Evolutionary conservation across 2,797 vertebrate genomes (phyloP).

Genomic region (Acanthopagrus latus): DNA sequence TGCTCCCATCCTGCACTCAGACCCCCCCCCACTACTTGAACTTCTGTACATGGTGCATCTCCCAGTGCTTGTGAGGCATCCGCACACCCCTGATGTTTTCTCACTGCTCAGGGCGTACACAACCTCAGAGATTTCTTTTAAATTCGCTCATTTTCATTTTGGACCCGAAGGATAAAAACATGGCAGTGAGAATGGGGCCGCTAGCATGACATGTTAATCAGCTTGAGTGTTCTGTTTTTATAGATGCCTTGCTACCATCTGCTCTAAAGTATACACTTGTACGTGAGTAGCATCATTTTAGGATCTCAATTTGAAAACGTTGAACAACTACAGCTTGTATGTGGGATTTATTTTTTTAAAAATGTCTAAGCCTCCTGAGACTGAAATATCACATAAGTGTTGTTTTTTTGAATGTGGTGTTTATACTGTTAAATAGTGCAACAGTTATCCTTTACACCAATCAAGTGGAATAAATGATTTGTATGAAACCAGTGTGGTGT

Average conservation of each 20-base stretch:
- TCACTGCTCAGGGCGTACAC: slow-evolving; percentile 31
- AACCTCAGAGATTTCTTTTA: slow-evolving; percentile 33
- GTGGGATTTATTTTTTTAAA: slow-evolving; percentile 35
- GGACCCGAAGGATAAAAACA: slow-evolving; percentile 36
- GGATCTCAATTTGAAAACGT: slow-evolving; percentile 22
- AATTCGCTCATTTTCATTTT: slow-evolving; percentile 38
- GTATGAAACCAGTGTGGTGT: background rate
- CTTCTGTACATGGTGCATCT: slow-evolving; percentile 15
- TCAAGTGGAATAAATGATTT: slow-evolving; percentile 24
- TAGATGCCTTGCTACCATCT: slow-evolving; percentile 47
- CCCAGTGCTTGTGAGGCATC: slow-evolving; percentile 2
- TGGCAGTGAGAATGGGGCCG: slow-evolving; percentile 41
- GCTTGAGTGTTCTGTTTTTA: slow-evolving; percentile 55
- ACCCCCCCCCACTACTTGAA: slow-evolving; percentile 15
- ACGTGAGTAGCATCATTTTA: slow-evolving; percentile 33
- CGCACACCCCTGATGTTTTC: slow-evolving; percentile 30
- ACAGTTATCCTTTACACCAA: slow-evolving; percentile 3
- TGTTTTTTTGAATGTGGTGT: background rate
- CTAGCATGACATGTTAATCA: slow-evolving; percentile 60
- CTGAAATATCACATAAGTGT: slow-evolving; percentile 7
- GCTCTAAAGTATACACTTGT: slow-evolving; percentile 34
- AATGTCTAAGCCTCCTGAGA: slow-evolving; percentile 8
- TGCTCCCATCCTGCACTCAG: background rate
- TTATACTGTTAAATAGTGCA: slow-evolving; percentile 16
- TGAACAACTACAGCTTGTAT: background rate